phyloP scores from a whole-genome alignment of 2,113 vertebrate genomes.

The Octodon degus region DNA sequence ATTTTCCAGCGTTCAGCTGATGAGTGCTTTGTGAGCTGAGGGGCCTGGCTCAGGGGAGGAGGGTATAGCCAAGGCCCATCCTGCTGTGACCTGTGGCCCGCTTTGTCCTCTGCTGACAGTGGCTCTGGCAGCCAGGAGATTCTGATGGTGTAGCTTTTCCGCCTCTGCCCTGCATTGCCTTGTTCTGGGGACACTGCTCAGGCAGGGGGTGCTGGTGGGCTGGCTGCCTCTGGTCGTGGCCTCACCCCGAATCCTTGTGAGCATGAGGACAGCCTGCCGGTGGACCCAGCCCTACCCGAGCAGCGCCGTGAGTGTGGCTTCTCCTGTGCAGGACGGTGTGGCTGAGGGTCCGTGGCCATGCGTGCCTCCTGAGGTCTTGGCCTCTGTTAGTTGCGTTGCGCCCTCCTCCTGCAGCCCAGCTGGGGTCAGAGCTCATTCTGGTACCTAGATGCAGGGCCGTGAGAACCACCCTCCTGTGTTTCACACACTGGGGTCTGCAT shows the following conservation, averaged over 20 bases:
- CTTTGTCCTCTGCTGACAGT: neutral
- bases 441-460: rapidly evolving
- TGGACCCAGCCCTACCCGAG: too few relatives aligned
- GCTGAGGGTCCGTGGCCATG: neutral
- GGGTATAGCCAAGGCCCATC: too few relatives aligned
- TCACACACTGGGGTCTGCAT: rapidly evolving
- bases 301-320: rapidly evolving
- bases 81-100: neutral
- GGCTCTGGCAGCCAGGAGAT: neutral
- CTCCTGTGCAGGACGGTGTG: neutral
- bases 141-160: rapidly evolving
- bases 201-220: rapidly evolving
- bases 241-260: too few relatives aligned
- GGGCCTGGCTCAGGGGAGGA: neutral
- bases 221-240: rapidly evolving
- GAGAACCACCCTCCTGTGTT: rapidly evolving
- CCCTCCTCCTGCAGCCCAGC: rapidly evolving
- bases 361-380: neutral
- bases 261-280: neutral
- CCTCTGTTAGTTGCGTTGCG: too few relatives aligned
- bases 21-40: neutral
- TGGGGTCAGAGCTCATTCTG: rapidly evolving
- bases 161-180: neutral
- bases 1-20: neutral
- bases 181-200: neutral